phyloP scores from a whole-genome alignment of 2,797 vertebrate genomes.

The Fistularia tabacaria region DNA sequence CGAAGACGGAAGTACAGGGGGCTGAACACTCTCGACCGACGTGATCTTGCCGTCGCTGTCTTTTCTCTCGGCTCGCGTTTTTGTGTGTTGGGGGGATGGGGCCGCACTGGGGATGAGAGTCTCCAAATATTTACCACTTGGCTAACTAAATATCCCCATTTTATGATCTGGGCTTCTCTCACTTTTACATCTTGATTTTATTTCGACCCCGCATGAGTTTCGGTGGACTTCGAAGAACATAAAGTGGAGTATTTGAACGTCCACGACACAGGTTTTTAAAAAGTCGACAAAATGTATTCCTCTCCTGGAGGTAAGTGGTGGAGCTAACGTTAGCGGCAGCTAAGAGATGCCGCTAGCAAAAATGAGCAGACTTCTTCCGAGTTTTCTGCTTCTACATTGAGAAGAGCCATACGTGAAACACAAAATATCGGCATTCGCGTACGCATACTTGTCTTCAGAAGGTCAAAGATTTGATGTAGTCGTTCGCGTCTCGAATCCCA shows the following conservation, averaged over 20 bases:
- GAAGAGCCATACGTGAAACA: background rate
- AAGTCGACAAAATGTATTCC: slow-evolving; percentile 80
- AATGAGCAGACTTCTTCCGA: slow-evolving; percentile 10
- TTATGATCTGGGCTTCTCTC: slow-evolving; percentile 29
- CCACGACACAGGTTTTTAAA: slow-evolving; percentile 61
- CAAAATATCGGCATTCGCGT: background rate
- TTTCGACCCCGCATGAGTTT: slow-evolving; percentile 67
- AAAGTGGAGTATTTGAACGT: slow-evolving; percentile 64
- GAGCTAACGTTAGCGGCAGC: slow-evolving; percentile 57
- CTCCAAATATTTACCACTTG: slow-evolving; percentile 73
- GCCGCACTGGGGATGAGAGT: slow-evolving; percentile 71
- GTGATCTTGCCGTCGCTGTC: slow-evolving; percentile 21
- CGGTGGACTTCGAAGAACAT: slow-evolving; percentile 37
- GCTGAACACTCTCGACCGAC: slow-evolving; percentile 3
- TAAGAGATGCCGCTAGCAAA: slow-evolving; percentile 47
- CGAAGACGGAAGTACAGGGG: slow-evolving; percentile 35
- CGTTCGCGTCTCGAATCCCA: slow-evolving; percentile 2
- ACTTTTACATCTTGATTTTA: slow-evolving; percentile 15
- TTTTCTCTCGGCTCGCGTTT: slow-evolving; percentile 54
- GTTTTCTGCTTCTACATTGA: background rate
- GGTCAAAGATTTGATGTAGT: slow-evolving; percentile 5
- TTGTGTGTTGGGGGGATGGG: slow-evolving; percentile 79
- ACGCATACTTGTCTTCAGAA: background rate
- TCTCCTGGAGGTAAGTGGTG: slow-evolving; percentile 76
- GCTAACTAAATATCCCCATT: slow-evolving; percentile 56